These are phyloP conservation scores for Bombylius major DNA, from an alignment of 2,888 invertebrate species.

Conservation along the genomic window DNA sequence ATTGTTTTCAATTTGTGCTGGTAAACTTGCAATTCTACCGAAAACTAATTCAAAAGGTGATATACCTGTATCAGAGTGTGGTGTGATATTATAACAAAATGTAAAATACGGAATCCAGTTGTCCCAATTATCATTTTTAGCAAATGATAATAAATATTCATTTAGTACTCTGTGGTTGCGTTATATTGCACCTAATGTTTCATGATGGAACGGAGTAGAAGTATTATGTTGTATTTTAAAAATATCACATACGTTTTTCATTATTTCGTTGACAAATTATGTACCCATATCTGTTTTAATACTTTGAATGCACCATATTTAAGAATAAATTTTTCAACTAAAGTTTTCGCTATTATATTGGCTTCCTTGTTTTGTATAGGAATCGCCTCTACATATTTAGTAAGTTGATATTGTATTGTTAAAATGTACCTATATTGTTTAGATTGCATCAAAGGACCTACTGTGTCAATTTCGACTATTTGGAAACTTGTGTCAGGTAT, in stretches of 20 bases:
- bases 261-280: constrained; percentile 11
- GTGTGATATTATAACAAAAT: constrained; percentile 10
- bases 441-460: too few species aligned
- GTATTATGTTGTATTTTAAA: too few species aligned
- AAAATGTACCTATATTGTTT: too few species aligned
- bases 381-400: neutral
- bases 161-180: constrained; percentile 16
- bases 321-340: constrained; percentile 13
- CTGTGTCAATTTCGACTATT: too few species aligned
- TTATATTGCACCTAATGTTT: constrained; percentile 15
- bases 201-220: constrained; percentile 12
- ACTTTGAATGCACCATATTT: neutral
- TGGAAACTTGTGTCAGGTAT: too few species aligned
- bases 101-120: constrained; percentile 9
- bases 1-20: neutral
- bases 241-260: too few species aligned
- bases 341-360: constrained; percentile 15
- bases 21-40: neutral
- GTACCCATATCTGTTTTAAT: constrained; percentile 13
- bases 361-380: constrained; percentile 4
- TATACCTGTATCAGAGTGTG: neutral
- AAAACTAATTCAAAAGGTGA: neutral
- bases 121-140: constrained; percentile 11
- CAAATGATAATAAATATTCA: constrained; percentile 13
- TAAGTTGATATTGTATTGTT: neutral